phyloP scores from a whole-genome alignment of 2,888 invertebrate genomes.

The Anthoptus insignis region DNA sequence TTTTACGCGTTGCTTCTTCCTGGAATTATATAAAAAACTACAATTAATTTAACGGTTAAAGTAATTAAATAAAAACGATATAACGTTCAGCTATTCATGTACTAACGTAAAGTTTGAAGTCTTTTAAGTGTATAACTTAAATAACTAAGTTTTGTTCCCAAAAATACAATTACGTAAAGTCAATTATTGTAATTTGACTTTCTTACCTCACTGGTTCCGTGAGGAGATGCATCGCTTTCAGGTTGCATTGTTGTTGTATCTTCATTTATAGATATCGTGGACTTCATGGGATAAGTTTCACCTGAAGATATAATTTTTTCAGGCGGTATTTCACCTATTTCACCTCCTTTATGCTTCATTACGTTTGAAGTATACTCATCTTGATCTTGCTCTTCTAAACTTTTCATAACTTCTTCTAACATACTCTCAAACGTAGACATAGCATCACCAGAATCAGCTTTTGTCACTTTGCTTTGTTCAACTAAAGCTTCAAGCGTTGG shows the following conservation, averaged over 20 bases:
- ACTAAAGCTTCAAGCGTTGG: conserved; percentile 80
- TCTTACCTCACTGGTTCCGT: conserved; percentile 64
- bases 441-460: conserved; percentile 65
- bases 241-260: conserved; percentile 62
- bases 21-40: conserved; percentile 52
- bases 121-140: no score
- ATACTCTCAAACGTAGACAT: conserved; percentile 83
- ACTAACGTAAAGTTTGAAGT: no score
- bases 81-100: no score
- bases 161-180: no score
- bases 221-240: conserved; percentile 56
- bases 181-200: no score
- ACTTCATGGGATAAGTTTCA: conserved; percentile 63
- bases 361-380: conserved; percentile 79
- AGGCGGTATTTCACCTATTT: conserved; percentile 84
- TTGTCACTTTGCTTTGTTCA: conserved; percentile 78
- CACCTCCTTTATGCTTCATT: conserved; percentile 83
- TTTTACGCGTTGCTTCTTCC: conserved; percentile 64
- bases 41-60: no score
- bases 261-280: conserved; percentile 58
- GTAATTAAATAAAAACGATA: no score
- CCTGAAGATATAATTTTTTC: conserved; percentile 76
- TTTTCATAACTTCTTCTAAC: conserved; percentile 85
- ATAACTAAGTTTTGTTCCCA: no score
- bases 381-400: conserved; percentile 82